Evolutionary conservation across 2,113 vertebrate genomes (phyloP).

Genomic region (Mus spicilegus): DNA sequence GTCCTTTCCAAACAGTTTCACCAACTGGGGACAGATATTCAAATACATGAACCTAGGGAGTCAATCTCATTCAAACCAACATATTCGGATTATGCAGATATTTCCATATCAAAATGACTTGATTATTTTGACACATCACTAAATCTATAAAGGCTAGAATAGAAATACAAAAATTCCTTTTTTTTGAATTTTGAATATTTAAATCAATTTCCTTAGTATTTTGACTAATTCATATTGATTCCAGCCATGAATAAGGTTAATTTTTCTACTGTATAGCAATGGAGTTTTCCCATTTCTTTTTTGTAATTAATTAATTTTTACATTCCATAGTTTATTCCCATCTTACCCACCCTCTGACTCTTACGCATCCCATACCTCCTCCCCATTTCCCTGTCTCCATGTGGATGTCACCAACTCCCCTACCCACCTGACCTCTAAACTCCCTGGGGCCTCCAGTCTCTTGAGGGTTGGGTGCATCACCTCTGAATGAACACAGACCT

Average conservation of each 20-base stretch:
- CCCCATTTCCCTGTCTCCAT: too few species aligned
- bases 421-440: too few species aligned
- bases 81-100: background rate
- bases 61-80: background rate
- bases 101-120: background rate
- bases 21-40: background rate
- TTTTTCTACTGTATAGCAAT: background rate
- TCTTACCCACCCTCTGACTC: too few species aligned
- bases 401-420: too few species aligned
- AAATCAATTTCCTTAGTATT: background rate
- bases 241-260: background rate
- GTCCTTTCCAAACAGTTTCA: background rate
- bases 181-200: background rate
- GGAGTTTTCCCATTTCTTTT: background rate
- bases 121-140: background rate
- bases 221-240: background rate
- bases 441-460: too few species aligned
- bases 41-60: background rate
- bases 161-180: background rate
- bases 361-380: too few species aligned
- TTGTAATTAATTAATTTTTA: too few species aligned
- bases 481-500: too few species aligned
- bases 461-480: too few species aligned
- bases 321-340: too few species aligned
- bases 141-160: background rate